Conservation (phyloP, 2,888 invertebrate genomes). For the Epicampocera succincta region DNA sequence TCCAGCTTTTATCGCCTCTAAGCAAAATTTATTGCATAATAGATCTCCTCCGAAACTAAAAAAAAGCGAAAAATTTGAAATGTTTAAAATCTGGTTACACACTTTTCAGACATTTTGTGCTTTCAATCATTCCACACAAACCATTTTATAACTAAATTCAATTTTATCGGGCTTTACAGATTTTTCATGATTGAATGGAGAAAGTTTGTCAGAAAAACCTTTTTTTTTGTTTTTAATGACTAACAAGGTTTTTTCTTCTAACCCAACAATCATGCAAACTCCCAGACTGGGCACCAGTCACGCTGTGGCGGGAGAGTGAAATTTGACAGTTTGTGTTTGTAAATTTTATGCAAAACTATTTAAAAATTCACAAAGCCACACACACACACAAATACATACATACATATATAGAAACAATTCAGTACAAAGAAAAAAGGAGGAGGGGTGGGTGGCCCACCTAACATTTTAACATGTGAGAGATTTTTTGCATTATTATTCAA, state of each 20-base stretch:
- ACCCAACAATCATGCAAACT: slow-evolving; percentile 29
- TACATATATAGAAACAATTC: neutral
- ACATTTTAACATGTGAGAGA: neutral
- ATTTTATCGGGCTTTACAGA: slow-evolving; percentile 67
- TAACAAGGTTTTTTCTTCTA: neutral
- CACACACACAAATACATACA: slow-evolving; percentile 1
- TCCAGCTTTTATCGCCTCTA: too few species aligned
- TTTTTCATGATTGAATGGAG: slow-evolving; percentile 63
- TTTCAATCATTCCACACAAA: slow-evolving; percentile 6
- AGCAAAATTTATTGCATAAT: too few species aligned
- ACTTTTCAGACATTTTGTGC: slow-evolving; percentile 44
- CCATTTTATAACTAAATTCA: slow-evolving; percentile 43
- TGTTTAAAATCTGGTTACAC: slow-evolving; percentile 39
- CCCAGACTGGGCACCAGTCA: slow-evolving; percentile 1
- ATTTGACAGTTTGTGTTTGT: slow-evolving; percentile 49
- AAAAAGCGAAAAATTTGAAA: too few species aligned
- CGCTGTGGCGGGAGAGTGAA: neutral
- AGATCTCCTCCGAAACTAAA: too few species aligned
- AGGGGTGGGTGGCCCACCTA: neutral
- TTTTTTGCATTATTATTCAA: slow-evolving; percentile 53
- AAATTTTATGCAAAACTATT: slow-evolving; percentile 60
- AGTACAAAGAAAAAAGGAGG: neutral
- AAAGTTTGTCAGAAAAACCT: slow-evolving; percentile 15
- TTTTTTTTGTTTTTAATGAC: slow-evolving; percentile 12
- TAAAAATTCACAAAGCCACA: neutral